Conservation (phyloP, 2,797 vertebrate genomes). For the Dermochelys coriacea region DNA sequence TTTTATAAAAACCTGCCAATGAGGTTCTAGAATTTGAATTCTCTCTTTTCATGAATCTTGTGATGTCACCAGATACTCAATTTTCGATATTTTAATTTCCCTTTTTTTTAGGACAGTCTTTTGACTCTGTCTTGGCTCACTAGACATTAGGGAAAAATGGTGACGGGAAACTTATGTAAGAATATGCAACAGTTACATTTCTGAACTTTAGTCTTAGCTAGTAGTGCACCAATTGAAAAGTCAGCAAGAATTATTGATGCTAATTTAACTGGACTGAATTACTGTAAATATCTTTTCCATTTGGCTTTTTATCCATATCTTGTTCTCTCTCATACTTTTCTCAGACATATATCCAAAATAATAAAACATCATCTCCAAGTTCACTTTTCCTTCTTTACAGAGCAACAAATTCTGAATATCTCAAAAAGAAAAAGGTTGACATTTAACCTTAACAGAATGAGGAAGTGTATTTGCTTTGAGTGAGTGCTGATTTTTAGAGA, state of each 20-base stretch:
- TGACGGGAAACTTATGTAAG: slow-evolving; percentile 26
- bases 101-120: slow-evolving; percentile 1
- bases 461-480: background rate
- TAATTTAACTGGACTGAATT: slow-evolving; percentile 62
- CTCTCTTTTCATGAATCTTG: slow-evolving; percentile 37
- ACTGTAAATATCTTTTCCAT: slow-evolving; percentile 54
- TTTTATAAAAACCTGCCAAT: slow-evolving; percentile 13
- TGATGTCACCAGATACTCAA: slow-evolving; percentile 38
- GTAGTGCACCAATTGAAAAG: slow-evolving; percentile 19
- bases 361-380: background rate
- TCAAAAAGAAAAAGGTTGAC: background rate
- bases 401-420: slow-evolving; percentile 34
- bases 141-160: background rate
- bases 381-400: slow-evolving; percentile 59
- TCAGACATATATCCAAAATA: slow-evolving; percentile 52
- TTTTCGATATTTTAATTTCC: background rate
- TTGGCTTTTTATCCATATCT: slow-evolving; percentile 48
- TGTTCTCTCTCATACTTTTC: slow-evolving; percentile 66
- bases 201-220: slow-evolving; percentile 21
- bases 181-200: slow-evolving; percentile 21
- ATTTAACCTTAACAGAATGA: background rate
- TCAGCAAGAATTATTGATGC: slow-evolving; percentile 54
- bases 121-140: background rate
- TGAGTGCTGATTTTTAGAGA: background rate
- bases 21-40: slow-evolving; percentile 41